Evolutionary conservation across 2,888 invertebrate species (phyloP).

Genomic region (Sesamia inferens): DNA sequence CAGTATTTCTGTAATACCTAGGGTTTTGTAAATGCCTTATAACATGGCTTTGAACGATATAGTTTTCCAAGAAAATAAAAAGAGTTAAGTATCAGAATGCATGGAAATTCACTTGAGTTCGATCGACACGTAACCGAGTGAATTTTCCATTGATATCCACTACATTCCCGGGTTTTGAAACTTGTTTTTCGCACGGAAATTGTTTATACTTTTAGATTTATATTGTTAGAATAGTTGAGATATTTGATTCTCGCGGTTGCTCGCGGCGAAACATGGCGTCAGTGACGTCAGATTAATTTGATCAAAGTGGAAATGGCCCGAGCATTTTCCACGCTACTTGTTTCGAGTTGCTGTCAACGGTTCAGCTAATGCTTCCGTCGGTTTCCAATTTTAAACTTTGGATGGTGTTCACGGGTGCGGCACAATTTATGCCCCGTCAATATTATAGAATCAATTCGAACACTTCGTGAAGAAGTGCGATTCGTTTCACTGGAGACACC

Average conservation of each 20-base stretch:
- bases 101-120: constrained; percentile 15
- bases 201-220: constrained; percentile 59
- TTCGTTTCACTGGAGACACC: constrained; percentile 58
- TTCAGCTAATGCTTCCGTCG: constrained; percentile 87
- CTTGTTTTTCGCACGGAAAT: constrained; percentile 39
- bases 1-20: neutral
- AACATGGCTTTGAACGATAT: neutral
- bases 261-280: constrained; percentile 71
- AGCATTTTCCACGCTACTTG: constrained; percentile 85
- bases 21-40: neutral
- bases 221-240: constrained; percentile 59
- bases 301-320: constrained; percentile 85
- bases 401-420: constrained; percentile 81
- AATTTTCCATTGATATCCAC: constrained; percentile 33
- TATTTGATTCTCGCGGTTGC: constrained; percentile 70
- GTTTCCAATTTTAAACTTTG: constrained; percentile 86
- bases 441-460: constrained; percentile 71
- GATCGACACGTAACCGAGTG: constrained; percentile 29
- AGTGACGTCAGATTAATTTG: constrained; percentile 85
- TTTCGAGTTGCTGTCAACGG: constrained; percentile 86
- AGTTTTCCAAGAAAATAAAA: constrained; percentile 14
- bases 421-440: constrained; percentile 78
- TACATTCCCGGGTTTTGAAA: constrained; percentile 19
- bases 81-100: constrained; percentile 1
- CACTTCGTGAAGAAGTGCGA: constrained; percentile 52